phyloP scores from a whole-genome alignment of 2,888 invertebrate genomes.

The Metacarcinus magister region DNA sequence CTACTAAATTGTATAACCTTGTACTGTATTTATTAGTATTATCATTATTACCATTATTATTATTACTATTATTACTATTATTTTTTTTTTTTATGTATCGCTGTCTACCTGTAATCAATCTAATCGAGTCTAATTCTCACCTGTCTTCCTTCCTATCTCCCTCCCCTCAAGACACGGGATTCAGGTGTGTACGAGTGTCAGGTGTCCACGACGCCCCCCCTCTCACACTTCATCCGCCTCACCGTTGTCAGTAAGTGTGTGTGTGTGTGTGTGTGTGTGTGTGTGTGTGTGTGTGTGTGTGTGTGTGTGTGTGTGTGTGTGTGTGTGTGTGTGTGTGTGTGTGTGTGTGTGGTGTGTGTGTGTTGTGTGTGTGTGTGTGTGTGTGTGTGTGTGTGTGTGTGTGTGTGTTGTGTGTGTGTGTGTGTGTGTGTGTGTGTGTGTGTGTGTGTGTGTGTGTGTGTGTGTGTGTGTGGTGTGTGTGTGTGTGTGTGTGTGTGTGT shows the following conservation, averaged over 20 bases:
- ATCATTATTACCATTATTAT: background rate
- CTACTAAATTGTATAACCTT: background rate
- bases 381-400: background rate
- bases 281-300: too few relatives aligned
- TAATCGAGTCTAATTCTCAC: background rate
- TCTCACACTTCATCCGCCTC: slow-evolving; percentile 52
- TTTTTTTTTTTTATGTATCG: background rate
- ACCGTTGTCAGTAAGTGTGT: slow-evolving; percentile 58
- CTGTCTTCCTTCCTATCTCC: background rate
- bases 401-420: too few relatives aligned
- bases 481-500: too few relatives aligned
- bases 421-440: too few relatives aligned
- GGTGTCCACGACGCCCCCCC: slow-evolving; percentile 44
- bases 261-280: background rate
- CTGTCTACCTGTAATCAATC: background rate
- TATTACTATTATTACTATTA: background rate
- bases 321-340: background rate
- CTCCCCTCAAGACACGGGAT: background rate
- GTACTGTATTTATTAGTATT: background rate
- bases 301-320: too few relatives aligned
- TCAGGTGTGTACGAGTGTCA: slow-evolving; percentile 63
- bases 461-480: too few relatives aligned
- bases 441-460: background rate
- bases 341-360: background rate
- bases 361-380: background rate